Base-by-base conservation (phyloP, 2,888 invertebrate genomes). In the Stenurella melanura region DNA sequence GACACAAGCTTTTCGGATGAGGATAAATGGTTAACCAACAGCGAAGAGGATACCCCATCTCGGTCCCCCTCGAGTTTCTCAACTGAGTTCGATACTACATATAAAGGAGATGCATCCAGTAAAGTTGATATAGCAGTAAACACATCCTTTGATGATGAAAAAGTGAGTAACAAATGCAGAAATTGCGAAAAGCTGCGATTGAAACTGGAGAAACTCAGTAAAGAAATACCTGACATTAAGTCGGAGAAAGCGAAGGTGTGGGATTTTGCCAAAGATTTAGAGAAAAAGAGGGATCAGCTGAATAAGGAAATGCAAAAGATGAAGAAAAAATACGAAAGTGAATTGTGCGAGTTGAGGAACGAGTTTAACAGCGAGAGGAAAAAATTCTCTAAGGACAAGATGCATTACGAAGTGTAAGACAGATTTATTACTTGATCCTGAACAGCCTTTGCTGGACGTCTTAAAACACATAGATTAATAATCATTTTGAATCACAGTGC, bases 351-450 rank as follows among this genome's bases (percentile, higher is more conserved):
- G 82, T 89, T 93, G 73, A 92, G 93, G 73, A 92, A 92, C 80
- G 91, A 92, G 77, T 88, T 94, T 75, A 94, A 94, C 81, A 87
- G 91, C 30, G 93, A 94, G 79, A 92, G 91, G 83, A 92, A 92
- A 76, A 92, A 92, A 80, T 91, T 93, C 83, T 90, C 91, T 70
- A 93, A 93, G 85, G 93, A 94, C 77, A 93, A 93, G 84, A 88
- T 90, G 58, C 85, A 89, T 71, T 88, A 90, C 77, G 88, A 90
- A 76, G 88, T 84, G 88, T 88, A 80, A 84, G 81, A 17, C n/a
- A 38, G 10, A 17, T 63, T 18, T 34, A 9, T 34, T 38, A 63
- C 7, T 38, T 34, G 30, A 5, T 34, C 7, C 9, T 34, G 30
- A 34, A 34, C 30, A 0, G 9, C 30, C 3, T 0, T 34, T 34